Percentiles rank a stretch among this genome's conserved stretches.
These are phyloP conservation scores for Machaerirhynchus nigripectus DNA, from an alignment of 2,113 vertebrate genomes.

Conservation along the genomic window DNA sequence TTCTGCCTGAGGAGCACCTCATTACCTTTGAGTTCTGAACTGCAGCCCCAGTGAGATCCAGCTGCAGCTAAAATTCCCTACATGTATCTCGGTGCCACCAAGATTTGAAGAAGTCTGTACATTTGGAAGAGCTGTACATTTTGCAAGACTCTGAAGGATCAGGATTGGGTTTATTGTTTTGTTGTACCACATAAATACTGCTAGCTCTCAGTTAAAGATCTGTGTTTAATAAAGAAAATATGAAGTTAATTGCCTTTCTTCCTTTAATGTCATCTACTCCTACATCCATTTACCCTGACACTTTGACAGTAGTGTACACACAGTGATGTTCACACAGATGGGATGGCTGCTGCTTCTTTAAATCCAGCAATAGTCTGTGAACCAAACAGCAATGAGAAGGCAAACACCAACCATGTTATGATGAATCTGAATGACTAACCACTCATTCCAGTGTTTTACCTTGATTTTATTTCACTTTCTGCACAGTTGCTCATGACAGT, in stretches of 20 bases:
- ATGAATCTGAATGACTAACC: not conserved
- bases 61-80: not conserved
- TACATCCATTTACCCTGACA: not conserved
- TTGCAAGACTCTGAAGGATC: not conserved
- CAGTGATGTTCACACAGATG: not conserved
- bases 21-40: not conserved
- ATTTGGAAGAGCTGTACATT: not conserved
- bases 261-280: not conserved
- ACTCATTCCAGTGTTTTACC: not conserved
- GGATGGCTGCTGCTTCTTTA: not conserved
- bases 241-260: not conserved
- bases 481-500: not conserved
- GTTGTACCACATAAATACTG: not conserved
- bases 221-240: not conserved
- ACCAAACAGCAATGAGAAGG: not conserved
- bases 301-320: not conserved
- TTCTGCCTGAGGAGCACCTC: not conserved
- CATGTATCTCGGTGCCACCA: rapidly evolving
- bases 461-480: not conserved
- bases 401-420: not conserved
- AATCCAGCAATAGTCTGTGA: not conserved
- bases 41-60: not conserved
- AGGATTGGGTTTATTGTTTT: not conserved
- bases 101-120: not conserved
- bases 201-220: not conserved